These are phyloP conservation scores for Gonocerus acuteangulatus DNA, from an alignment of 2,888 invertebrate species.

Conservation along the genomic window DNA sequence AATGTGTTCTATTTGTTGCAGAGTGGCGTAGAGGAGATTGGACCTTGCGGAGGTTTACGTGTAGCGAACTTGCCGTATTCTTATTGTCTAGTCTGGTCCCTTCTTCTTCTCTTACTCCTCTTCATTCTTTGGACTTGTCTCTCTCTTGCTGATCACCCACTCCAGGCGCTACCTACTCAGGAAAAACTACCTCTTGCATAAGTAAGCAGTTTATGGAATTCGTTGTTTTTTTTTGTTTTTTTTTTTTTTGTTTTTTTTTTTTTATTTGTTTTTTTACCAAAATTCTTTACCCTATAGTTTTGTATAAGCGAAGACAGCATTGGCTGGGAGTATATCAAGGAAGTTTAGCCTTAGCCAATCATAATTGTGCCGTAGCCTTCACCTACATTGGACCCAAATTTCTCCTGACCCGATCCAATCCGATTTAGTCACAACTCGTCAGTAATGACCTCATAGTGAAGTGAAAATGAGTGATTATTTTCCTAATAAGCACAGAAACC, in stretches of 20 bases:
- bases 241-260: not conserved
- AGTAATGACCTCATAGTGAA: too few relatives aligned
- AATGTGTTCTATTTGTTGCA: too few relatives aligned
- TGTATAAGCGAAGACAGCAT: too few relatives aligned
- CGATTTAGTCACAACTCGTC: too few relatives aligned
- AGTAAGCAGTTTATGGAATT: not conserved
- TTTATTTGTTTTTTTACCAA: not conserved
- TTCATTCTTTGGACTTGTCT: constrained; percentile 33
- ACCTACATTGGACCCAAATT: too few relatives aligned
- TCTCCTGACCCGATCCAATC: too few relatives aligned
- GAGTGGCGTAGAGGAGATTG: constrained; percentile 19
- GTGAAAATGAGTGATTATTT: too few relatives aligned
- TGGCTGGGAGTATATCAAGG: not conserved
- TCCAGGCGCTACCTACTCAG: constrained; percentile 6
- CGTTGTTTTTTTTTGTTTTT: not conserved
- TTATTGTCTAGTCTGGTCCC: constrained; percentile 32
- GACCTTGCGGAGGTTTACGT: constrained; percentile 29
- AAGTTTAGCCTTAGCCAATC: too few relatives aligned
- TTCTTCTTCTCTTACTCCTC: constrained; percentile 30
- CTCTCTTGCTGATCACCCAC: constrained; percentile 29
- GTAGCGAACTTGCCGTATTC: constrained; percentile 29
- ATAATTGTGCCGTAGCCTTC: too few relatives aligned
- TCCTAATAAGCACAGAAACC: too few relatives aligned
- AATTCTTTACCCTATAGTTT: not conserved
- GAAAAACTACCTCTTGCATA: constrained; percentile 20